Percentiles rank a stretch among this genome's conserved stretches.
Evolutionary conservation across 2,888 invertebrate species (phyloP).

Genomic region (Amblyjoppa proteus): DNA sequence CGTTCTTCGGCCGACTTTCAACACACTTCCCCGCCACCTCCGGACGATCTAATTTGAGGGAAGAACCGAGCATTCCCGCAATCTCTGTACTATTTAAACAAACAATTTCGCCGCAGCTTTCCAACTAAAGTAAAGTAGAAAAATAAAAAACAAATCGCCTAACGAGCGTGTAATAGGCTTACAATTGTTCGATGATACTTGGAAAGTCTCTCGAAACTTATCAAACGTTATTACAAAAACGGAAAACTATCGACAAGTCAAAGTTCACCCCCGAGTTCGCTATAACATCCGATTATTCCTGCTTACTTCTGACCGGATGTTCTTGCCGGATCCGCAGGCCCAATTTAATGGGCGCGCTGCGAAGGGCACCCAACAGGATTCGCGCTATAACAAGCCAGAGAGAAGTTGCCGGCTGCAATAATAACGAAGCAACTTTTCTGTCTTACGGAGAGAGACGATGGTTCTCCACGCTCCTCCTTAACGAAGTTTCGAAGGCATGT

Average conservation of each 20-base stretch:
- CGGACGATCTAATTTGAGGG: not conserved
- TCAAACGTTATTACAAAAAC: not conserved
- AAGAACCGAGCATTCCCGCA: not conserved
- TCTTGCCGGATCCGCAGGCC: not conserved
- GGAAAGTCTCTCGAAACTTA: not conserved
- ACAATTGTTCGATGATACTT: not conserved
- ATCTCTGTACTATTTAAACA: not conserved
- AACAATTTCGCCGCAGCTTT: not conserved
- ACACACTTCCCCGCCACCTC: not conserved
- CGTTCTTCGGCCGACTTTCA: not conserved
- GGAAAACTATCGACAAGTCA: not conserved
- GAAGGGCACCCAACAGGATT: not conserved
- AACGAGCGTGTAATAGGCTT: not conserved
- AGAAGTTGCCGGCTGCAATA: not conserved
- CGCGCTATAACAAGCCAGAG: not conserved
- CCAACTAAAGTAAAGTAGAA: not conserved
- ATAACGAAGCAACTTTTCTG: slow-evolving; percentile 7
- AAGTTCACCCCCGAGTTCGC: not conserved
- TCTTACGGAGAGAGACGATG: not conserved
- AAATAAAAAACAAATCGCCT: not conserved
- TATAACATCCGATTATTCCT: not conserved
- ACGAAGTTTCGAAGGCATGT: not conserved
- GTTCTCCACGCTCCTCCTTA: not conserved
- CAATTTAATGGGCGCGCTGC: not conserved
- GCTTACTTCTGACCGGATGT: not conserved